A percentile compares a stretch with the other conserved stretches of the same genome.
Conservation (phyloP, 1,140 invertebrate species). For the Drosophila parabipectinata region DNA sequence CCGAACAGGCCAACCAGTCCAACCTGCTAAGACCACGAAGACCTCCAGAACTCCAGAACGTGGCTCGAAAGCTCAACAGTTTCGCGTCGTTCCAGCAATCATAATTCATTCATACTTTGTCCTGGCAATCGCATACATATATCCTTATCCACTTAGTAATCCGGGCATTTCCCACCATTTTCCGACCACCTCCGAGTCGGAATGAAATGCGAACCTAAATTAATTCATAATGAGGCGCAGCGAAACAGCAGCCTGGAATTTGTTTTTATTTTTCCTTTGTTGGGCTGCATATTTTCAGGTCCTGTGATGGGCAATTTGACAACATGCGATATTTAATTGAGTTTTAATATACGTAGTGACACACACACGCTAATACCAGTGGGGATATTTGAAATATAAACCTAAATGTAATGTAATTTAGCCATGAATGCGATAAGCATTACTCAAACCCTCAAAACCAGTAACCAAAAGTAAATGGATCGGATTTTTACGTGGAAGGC, state of each 20-base stretch:
- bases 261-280: conserved; percentile 19
- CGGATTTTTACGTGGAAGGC: conserved; percentile 16
- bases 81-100: conserved; percentile 49
- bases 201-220: conserved; percentile 68
- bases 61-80: conserved; percentile 43
- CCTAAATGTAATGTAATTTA: conserved; percentile 53
- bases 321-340: conserved; percentile 79
- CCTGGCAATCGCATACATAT: conserved; percentile 56
- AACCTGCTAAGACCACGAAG: not conserved
- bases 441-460: conserved; percentile 25
- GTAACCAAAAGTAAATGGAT: conserved; percentile 35
- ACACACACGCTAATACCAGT: not conserved
- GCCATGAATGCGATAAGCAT: conserved; percentile 47
- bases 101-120: conserved; percentile 75
- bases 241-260: conserved; percentile 22
- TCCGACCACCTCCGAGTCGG: not conserved
- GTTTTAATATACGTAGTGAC: conserved; percentile 57
- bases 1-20: not conserved
- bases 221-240: conserved; percentile 71
- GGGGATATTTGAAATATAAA: conserved; percentile 35
- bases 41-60: not conserved
- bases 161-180: conserved; percentile 6
- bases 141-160: conserved; percentile 51
- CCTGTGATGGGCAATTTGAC: conserved; percentile 49
- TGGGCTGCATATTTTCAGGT: conserved; percentile 33